These are phyloP conservation scores for Halictus quadricinctus DNA, from an alignment of 2,888 invertebrate species.

Conservation along the genomic window DNA sequence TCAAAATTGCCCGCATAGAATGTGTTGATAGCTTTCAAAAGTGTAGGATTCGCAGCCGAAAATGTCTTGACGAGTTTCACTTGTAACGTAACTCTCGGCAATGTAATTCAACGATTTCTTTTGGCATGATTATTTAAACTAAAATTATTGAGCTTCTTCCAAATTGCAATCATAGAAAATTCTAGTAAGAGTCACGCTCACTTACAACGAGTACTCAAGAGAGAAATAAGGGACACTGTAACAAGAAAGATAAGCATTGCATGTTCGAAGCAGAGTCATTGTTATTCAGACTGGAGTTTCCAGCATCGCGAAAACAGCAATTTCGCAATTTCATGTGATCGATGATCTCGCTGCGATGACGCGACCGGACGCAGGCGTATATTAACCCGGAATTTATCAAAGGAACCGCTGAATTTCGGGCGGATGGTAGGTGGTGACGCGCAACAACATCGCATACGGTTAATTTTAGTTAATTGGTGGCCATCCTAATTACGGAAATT, in stretches of 20 bases:
- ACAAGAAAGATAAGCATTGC: background rate
- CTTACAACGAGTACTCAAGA: background rate
- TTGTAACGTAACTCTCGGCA: too few species aligned
- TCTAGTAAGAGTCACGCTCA: background rate
- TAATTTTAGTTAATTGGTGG: conserved; percentile 69
- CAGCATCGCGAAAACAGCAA: background rate
- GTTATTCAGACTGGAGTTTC: background rate
- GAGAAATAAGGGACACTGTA: background rate
- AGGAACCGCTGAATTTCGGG: conserved; percentile 43
- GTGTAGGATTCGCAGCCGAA: too few species aligned
- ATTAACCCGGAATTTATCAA: conserved; percentile 61
- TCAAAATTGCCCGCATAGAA: too few species aligned
- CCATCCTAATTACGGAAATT: conserved; percentile 61
- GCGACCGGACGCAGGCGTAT: background rate
- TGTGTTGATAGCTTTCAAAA: too few species aligned
- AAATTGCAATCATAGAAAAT: background rate
- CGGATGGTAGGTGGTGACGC: conserved; percentile 49
- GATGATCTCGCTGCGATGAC: background rate
- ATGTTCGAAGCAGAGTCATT: background rate
- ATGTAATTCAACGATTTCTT: too few species aligned
- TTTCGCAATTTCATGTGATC: background rate
- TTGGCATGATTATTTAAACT: too few species aligned
- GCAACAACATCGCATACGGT: conserved; percentile 41
- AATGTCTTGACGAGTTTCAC: too few species aligned
- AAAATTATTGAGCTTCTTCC: too few species aligned